Evolutionary conservation across 53 echinoderm and acorn worm genomes (phyloP), one percentile per base, ranked within the genome.

Genomic region (Echinarachnius parma): DNA sequence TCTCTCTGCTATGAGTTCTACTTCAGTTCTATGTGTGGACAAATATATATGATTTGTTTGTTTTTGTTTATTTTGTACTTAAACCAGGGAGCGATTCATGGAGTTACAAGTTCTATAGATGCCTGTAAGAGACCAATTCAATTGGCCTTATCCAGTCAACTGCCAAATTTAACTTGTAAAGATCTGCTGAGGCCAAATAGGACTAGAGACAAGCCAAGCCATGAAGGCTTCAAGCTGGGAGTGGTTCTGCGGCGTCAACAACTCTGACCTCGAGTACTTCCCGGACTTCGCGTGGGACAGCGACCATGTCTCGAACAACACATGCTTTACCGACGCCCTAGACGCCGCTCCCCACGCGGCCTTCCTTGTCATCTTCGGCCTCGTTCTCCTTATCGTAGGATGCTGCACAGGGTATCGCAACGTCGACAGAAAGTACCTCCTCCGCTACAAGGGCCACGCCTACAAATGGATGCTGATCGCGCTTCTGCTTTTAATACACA

Each of bases 381-480:
- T 86, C 23, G 27, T 83, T 32, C 86, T 93, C 4, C 36, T 89
- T 21, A 47, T 78, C 9, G n/a, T 93, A 4, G 80, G 78, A 29
- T 89, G 86, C 89, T 93, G 86, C 34, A 75, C 81, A 25, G 77
- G 83, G 3, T 80, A 79, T 53, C 61, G 89, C 10, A 26, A 66
- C 26, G 13, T 64, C 24, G 72, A 86, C 59, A 86, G 75, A 37
- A 84, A 64, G 28, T 86, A 71, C 31, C 79, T 93, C 61, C 61
- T 89, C 22, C 64, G 79, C n/a, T 89, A 86, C 45, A 80, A 86
- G 25, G 93, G 93, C 9, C 93, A 93, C 78, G 79, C 83, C 49
- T 33, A 86, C 27, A 86, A 86, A 66, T 93, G 89, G 89, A 76
- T 93, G 35, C 31, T 93, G 21, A 64, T 83, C 1, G 64, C 64